These are phyloP conservation scores for Cephus cinctus DNA, from an alignment of 1,140 invertebrate genomes.

Conservation along the genomic window DNA sequence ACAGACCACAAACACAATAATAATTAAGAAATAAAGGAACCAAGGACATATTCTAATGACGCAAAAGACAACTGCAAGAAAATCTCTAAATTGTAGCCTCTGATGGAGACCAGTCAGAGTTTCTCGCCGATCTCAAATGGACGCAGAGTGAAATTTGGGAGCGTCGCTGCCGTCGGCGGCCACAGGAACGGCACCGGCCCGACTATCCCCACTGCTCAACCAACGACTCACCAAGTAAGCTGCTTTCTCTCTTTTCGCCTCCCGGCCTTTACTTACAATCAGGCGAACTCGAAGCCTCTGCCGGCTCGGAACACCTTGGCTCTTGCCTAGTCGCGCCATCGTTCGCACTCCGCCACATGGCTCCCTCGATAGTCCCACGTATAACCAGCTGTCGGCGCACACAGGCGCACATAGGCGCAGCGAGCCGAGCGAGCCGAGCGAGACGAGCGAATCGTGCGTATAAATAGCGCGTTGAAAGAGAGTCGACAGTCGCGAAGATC, in stretches of 20 bases:
- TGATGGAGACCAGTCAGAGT: constrained; percentile 19
- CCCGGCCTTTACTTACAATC: neutral
- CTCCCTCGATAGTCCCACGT: too few relatives aligned
- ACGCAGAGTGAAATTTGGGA: constrained; percentile 16
- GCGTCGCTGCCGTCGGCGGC: constrained; percentile 1
- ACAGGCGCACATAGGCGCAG: constrained; percentile 9
- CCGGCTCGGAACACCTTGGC: too few relatives aligned
- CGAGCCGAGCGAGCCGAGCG: constrained; percentile 22
- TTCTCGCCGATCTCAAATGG: constrained; percentile 14
- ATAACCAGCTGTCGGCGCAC: too few relatives aligned
- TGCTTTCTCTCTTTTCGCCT: neutral
- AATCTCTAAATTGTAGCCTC: constrained; percentile 16
- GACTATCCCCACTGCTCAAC: constrained; percentile 13
- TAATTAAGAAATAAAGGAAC: too few relatives aligned
- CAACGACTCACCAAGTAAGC: constrained; percentile 25
- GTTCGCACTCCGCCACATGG: too few relatives aligned
- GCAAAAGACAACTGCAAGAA: neutral
- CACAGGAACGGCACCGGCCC: constrained; percentile 3
- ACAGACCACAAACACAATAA: too few relatives aligned
- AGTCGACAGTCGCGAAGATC: constrained; percentile 34
- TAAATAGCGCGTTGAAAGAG: constrained; percentile 48
- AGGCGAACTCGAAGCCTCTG: too few relatives aligned
- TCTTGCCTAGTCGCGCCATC: too few relatives aligned
- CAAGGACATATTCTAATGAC: too few relatives aligned
- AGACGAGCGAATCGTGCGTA: constrained; percentile 42